Evolutionary conservation across 92 coral and sea anemone genomes (phyloP), one percentile per base, ranked within the genome.

Genomic region (Porites evermanni): DNA sequence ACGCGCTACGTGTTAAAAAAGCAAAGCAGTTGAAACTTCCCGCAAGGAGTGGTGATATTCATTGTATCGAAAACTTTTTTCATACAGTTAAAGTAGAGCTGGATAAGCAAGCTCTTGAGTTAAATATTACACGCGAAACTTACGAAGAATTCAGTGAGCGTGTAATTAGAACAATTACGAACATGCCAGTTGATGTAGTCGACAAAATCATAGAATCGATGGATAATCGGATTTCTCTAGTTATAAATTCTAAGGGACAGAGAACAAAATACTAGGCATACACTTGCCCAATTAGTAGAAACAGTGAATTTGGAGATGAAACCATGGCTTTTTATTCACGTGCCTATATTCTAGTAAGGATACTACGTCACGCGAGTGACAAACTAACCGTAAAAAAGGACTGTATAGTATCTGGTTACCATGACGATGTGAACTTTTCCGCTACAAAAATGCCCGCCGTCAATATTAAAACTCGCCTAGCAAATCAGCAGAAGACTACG

Each of bases 181-280:
- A 75, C 79, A 53, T 75, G 26, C 79, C 64, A 20, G 79, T 75
- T 53, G 47, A 53, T 4, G 38, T 53, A 53, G 65, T 54, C 1
- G 67, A 75, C 65, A 75, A 75, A 20, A 75, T 75, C 50, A 75
- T 75, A 4, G 67, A 75, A 18, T 75, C 66, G 1, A 54, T 75
- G 67, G 51, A 54, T 54, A 75, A 54, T 6, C 67, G 51, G 7
- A 54, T 75, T 51, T 7, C 64, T 74, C 12, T 74, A 74, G 23
- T 75, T 14, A 53, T 75, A 64, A 16, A 6, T 16, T 32, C 73
- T 8, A 79, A 79, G 61, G 83, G 73, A 79, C 83, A 65, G 26
- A 65, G 60, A 65, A 79, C 83, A 38, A 79, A 65, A 65, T 64
- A 79, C 26, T 65, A 65, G 26, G 63, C 13, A 79, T 23, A 19